These are phyloP conservation scores for Uropetala carovei DNA, from an alignment of 2,888 invertebrate genomes.

Conservation along the genomic window DNA sequence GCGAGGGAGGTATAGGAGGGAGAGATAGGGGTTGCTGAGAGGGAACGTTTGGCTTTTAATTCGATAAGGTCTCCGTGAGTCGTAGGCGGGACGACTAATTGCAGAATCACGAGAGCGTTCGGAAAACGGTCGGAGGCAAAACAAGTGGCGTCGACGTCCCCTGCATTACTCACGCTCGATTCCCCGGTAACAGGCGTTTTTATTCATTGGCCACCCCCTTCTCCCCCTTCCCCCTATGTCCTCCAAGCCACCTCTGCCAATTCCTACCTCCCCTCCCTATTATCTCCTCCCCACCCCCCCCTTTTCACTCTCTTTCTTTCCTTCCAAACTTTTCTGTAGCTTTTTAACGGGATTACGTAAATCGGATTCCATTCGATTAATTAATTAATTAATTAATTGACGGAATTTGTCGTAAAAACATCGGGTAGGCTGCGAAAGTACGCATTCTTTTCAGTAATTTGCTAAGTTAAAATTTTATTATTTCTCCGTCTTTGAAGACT, in stretches of 20 bases:
- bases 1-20: background rate
- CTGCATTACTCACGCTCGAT: background rate
- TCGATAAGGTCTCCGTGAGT: background rate
- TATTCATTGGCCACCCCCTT: background rate
- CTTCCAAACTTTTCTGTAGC: background rate
- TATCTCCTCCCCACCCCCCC: background rate
- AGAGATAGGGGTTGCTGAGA: background rate
- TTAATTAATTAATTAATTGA: too few species aligned
- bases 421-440: too few species aligned
- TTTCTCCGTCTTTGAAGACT: too few species aligned
- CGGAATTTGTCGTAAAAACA: too few species aligned
- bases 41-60: background rate
- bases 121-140: background rate
- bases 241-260: background rate
- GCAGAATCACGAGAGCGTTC: slow-evolving; percentile 5
- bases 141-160: background rate
- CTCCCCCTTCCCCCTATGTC: too few species aligned
- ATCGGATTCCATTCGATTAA: too few species aligned
- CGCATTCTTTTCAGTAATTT: too few species aligned
- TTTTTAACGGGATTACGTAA: background rate
- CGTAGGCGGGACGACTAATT: background rate
- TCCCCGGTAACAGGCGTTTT: slow-evolving; percentile 13
- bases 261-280: background rate
- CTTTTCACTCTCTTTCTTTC: background rate
- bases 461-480: too few species aligned